Base-by-base conservation (phyloP, 1,140 invertebrate species). In the Listronotus bonariensis region DNA sequence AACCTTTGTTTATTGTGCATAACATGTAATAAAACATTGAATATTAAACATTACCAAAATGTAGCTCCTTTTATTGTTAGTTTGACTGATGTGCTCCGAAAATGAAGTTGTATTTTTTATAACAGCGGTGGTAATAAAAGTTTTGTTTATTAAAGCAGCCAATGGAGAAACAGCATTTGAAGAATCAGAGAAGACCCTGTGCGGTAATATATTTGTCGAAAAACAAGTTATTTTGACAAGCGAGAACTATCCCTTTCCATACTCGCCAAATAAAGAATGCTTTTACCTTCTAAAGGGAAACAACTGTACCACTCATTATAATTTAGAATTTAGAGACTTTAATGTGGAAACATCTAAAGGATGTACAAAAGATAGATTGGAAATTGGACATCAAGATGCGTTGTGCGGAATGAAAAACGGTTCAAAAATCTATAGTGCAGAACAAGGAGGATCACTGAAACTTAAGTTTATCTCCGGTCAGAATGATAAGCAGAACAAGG, bases 281-380 rank as follows among this genome's bases (percentile, higher is more conserved):
- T 73, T 80, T 53, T 85, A 82, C 68, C 73, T 77, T 5, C 72
- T 86, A 11, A 79, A 78, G 26, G 84, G 82, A 0, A 80, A 79
- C 2, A 76, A 76, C 5, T 86, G 84, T 52, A 78, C 82, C 11
- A 80, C 80, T 36, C 73, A 80, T 51, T 86, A 83, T 67, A 79
- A 82, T 60, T 72, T 86, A 12, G 80, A 84, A 57, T 85, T 85
- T 67, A 66, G 84, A 3, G 81, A 85, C 68, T 85, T 86, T 46
- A 70, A 81, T 60, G 59, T 86, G 20, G 74, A 77, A 61, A 61
- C 75, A 0, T 82, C 83, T 6, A 62, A 72, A 38, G 79, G 80
- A 60, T 86, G 85, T 73, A 69, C 67, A 7, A 74, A 77, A 11
- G 83, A 85, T 72, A 82, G 81, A 46, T 65, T 86, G 8, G 73